Percentiles rank a stretch among this genome's conserved stretches.
These are phyloP conservation scores for Oceanites oceanicus DNA, from an alignment of 2,113 vertebrate genomes.

Conservation along the genomic window DNA sequence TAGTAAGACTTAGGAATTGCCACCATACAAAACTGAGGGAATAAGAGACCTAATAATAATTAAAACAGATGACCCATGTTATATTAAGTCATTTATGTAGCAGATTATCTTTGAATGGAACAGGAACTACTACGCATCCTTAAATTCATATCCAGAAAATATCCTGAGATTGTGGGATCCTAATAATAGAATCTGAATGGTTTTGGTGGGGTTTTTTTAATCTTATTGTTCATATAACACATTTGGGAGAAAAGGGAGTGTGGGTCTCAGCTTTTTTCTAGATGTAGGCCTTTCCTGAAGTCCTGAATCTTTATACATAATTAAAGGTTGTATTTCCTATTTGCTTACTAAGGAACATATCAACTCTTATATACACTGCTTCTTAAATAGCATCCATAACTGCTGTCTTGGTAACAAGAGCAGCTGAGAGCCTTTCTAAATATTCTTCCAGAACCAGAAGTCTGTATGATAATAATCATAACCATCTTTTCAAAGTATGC, in stretches of 20 bases:
- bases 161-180: neutral
- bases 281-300: neutral
- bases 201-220: fast-evolving
- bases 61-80: neutral
- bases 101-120: neutral
- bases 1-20: neutral
- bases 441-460: neutral
- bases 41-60: neutral
- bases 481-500: neutral
- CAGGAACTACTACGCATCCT: neutral
- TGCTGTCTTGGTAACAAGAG: neutral
- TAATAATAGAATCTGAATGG: neutral
- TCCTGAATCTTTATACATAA: neutral
- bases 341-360: neutral
- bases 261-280: neutral
- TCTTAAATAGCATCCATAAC: neutral
- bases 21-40: neutral
- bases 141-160: neutral
- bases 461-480: neutral
- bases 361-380: neutral
- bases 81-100: neutral
- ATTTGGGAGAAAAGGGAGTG: neutral
- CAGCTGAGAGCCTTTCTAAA: neutral
- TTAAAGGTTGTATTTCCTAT: neutral
- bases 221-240: neutral